Percentiles rank a stretch among this genome's conserved stretches.
Evolutionary conservation across 2,113 vertebrate genomes (phyloP).

Genomic region (Platichthys flesus): DNA sequence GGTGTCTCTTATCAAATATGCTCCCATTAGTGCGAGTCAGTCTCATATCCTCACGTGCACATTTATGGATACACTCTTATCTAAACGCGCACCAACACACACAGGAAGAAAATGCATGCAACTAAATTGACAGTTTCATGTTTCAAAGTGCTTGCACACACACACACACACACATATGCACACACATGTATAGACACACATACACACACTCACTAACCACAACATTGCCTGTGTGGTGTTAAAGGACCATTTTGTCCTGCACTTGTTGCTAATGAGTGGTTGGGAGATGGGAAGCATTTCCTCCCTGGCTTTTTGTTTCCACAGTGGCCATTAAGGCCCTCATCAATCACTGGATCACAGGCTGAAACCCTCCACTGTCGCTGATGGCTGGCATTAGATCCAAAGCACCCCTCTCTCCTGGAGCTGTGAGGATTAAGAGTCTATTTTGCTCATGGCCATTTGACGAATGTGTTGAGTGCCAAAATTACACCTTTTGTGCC

Average conservation of each 20-base stretch:
- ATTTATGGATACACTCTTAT: constrained; percentile 25
- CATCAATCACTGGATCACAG: constrained; percentile 69
- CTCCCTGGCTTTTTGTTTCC: constrained; percentile 56
- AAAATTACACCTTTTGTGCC: constrained; percentile 4
- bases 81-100: constrained; percentile 8
- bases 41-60: constrained; percentile 48
- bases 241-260: constrained; percentile 33
- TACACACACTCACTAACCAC: background rate
- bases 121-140: background rate
- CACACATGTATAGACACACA: background rate
- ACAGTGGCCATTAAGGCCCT: constrained; percentile 57
- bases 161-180: background rate
- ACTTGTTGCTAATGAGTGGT: constrained; percentile 71
- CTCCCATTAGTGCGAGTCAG: constrained; percentile 71
- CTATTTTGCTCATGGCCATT: constrained; percentile 35
- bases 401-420: constrained; percentile 48
- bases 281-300: constrained; percentile 66
- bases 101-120: background rate
- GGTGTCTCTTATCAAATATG: constrained; percentile 76
- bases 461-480: constrained; percentile 7
- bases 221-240: constrained; percentile 12
- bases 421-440: constrained; percentile 34
- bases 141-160: background rate
- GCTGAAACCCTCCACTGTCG: constrained; percentile 9
- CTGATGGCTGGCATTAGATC: constrained; percentile 22